Percentiles rank a stretch among this genome's conserved stretches.
Conservation (phyloP, 2,113 vertebrate genomes). For the Strix uralensis region DNA sequence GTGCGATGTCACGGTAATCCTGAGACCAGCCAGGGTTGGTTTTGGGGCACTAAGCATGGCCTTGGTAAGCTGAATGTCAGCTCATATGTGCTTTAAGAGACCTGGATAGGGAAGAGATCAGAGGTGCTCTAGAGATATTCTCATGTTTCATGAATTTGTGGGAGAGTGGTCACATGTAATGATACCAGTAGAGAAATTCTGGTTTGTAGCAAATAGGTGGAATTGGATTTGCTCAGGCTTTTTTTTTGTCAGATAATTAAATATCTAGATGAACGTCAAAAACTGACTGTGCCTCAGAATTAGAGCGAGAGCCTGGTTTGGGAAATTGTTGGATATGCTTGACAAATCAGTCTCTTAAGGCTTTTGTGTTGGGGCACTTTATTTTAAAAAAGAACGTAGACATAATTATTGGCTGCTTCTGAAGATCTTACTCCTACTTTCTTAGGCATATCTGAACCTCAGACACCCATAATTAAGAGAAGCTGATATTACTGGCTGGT, state of each 20-base stretch:
- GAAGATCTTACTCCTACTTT: background rate
- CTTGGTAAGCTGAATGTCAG: background rate
- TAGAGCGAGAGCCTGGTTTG: background rate
- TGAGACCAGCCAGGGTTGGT: background rate
- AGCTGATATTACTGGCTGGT: background rate
- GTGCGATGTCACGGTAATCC: background rate
- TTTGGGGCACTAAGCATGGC: rapidly evolving
- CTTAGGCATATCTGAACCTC: background rate
- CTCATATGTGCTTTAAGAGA: background rate
- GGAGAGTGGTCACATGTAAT: background rate
- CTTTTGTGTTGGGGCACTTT: background rate
- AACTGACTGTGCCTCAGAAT: background rate
- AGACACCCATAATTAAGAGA: background rate
- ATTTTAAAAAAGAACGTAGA: background rate
- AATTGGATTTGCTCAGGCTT: background rate
- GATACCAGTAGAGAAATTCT: background rate
- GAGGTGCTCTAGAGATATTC: background rate
- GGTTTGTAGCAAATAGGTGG: background rate
- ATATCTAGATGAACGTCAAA: background rate
- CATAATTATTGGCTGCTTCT: background rate
- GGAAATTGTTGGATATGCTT: background rate
- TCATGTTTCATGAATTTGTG: background rate
- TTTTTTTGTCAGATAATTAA: background rate
- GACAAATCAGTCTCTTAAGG: background rate
- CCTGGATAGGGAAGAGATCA: background rate